Conservation (phyloP, 2,797 vertebrate genomes). For the Glossophaga mutica region DNA sequence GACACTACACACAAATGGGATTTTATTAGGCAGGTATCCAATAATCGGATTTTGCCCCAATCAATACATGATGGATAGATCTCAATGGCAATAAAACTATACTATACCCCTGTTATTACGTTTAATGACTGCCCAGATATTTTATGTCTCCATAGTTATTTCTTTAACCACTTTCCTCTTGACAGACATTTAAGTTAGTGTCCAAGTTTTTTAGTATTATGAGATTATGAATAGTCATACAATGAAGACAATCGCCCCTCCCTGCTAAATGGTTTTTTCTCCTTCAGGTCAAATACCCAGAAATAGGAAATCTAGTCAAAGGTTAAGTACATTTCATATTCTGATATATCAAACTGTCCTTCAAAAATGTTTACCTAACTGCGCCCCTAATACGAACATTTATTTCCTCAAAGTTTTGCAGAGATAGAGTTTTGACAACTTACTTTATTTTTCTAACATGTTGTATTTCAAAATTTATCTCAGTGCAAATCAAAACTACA, state of each 20-base stretch:
- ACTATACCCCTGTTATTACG: not conserved
- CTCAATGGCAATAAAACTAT: not conserved
- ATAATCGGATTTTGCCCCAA: not conserved
- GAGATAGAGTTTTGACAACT: not conserved
- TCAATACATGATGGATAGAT: not conserved
- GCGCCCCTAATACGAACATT: not conserved
- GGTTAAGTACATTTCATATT: not conserved
- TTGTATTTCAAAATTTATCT: not conserved
- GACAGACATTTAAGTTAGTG: constrained; percentile 1
- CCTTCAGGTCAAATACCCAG: not conserved
- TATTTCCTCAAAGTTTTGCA: not conserved
- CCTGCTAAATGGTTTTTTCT: not conserved
- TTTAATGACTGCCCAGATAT: not conserved
- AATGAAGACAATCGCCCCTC: not conserved
- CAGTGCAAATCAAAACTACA: not conserved
- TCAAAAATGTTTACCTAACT: not conserved
- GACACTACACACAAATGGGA: not conserved
- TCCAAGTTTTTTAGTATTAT: not conserved
- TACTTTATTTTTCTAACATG: constrained; percentile 9
- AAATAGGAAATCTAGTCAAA: not conserved
- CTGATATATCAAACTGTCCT: not conserved
- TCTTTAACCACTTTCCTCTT: not conserved
- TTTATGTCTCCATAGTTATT: not conserved
- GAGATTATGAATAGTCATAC: not conserved
- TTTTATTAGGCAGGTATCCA: not conserved